Evolutionary conservation across 2,888 invertebrate genomes (phyloP), one percentile per base, ranked within the genome.

Genomic region (Chelonus formosanus): DNA sequence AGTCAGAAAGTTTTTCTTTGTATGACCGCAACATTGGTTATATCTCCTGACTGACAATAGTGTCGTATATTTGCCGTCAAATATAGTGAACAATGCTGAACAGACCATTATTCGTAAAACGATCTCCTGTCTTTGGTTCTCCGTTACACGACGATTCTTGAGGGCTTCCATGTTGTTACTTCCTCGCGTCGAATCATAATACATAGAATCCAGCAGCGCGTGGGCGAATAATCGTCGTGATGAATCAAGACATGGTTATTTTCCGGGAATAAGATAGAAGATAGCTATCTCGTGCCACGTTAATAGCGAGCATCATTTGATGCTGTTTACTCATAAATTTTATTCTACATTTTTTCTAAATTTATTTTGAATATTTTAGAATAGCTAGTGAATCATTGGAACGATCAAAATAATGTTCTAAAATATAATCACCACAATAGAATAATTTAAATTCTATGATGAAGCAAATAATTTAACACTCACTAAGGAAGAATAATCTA

Each of bases 231-330:
- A 56, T 58, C 56, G 59, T 60, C 58, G 67, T 70, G 71, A 70
- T 70, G 70, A 71, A 71, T 70, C 70, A 68, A 63, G 69, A 68
- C 63, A 66, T 63, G 68, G 68, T 68, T 71, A 71, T 70, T 71
- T 66, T 65, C 70, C 68, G 60, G 68, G 67, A 70, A 71, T 69
- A 68, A 64, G 59, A 71, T 69, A 71, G 67, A 63, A 69, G 71
- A 71, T 69, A 61, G 67, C 67, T 71, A 69, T 69, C 69, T 65
- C 40, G 62, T 62, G 52, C 59, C 59, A 63, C 59, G 59, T 69
- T 70, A 67, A 69, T 69, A 61, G 69, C 64, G 40, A 66, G 69
- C 36, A 54, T 36, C 35, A 35, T 36, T 54, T 54, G 20, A n/a
- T 3, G 5, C n/a, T 5, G 40, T 40, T 40, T 40, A 40, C 4